Evolutionary conservation across 2,797 vertebrate species (phyloP).

Genomic region (Aratinga solstitialis): DNA sequence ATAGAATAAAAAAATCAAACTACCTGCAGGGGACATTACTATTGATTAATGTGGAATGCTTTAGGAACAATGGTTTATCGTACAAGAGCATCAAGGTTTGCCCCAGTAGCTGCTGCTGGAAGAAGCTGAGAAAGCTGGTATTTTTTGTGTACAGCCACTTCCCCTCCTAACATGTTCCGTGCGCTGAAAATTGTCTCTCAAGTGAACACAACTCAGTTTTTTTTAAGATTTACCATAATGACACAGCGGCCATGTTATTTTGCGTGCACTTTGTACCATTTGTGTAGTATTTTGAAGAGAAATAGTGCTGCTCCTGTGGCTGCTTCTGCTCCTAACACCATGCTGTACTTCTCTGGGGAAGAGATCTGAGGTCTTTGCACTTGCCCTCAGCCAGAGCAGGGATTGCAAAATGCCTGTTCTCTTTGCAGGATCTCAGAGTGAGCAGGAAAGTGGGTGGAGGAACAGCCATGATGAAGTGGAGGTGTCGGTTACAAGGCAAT

Average conservation of each 20-base stretch:
- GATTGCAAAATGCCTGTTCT: rapidly evolving
- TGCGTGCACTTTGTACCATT: not conserved
- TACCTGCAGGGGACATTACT: not conserved
- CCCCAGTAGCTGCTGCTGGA: not conserved
- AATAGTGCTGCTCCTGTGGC: not conserved
- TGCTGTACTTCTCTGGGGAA: not conserved
- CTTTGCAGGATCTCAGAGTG: not conserved
- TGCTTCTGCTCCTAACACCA: not conserved
- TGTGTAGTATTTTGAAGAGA: not conserved
- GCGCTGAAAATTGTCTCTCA: not conserved
- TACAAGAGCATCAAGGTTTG: not conserved
- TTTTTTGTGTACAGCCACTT: not conserved
- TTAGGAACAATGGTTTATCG: not conserved
- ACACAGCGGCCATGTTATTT: not conserved
- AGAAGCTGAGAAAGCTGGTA: not conserved
- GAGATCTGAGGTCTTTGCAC: not conserved
- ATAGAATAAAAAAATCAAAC: not conserved
- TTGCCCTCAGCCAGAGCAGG: not conserved
- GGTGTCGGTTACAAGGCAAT: rapidly evolving
- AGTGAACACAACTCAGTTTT: not conserved
- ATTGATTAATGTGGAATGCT: not conserved
- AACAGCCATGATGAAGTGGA: not conserved
- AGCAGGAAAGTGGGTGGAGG: not conserved
- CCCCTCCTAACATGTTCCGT: not conserved
- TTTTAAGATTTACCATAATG: not conserved